Base-by-base conservation (phyloP, 2,113 vertebrate genomes). In the Lucifuga dentata region DNA sequence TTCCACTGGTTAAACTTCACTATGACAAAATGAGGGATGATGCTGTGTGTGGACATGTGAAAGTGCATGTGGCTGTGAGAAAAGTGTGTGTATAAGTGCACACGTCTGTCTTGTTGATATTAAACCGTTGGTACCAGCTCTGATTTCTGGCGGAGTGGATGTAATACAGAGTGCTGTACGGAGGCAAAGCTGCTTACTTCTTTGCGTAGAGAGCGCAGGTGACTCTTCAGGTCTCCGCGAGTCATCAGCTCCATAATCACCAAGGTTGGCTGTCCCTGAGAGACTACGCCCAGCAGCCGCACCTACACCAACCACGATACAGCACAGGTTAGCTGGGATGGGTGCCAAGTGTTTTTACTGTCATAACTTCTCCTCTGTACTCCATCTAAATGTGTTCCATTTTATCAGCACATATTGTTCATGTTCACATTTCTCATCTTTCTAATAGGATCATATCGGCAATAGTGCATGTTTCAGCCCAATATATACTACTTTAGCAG, bases 191-290 rank as follows among this genome's bases (percentile, higher is more conserved):
- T 89, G 61, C 94, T 93, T 92, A 98, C 96, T 26, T 94, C 91
- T 84, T 96, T 96, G 20, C 96, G 93, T 35, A 98, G 83, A 19
- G 97, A 98, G 50, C 97, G 93, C 88, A 99, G 90, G 73, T 99
- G 94, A 88, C 96, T 99, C 90, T 99, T 99, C 75, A 99, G 96
- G 82, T 99, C 98, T 2, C 98, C 98, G 1, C 95, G 94, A 3
- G 98, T 98, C 98, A 99, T 99, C 86, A 99, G 91, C 82, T 99
- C 98, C 98, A 99, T 99, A 79, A 99, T 99, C 86, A 99, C 98
- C 88, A 99, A 88, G 0, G 98, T 98, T 13, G 98, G 98, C 85
- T 99, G 98, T 68, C 97, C 98, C 90, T 99, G 98, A 58, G 97
- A 99, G 74, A 99, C 98, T 73, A 99, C 98, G 0, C 98, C 98